Base-by-base conservation (phyloP, 1,140 invertebrate species). In the Apocrypta bakeri region DNA sequence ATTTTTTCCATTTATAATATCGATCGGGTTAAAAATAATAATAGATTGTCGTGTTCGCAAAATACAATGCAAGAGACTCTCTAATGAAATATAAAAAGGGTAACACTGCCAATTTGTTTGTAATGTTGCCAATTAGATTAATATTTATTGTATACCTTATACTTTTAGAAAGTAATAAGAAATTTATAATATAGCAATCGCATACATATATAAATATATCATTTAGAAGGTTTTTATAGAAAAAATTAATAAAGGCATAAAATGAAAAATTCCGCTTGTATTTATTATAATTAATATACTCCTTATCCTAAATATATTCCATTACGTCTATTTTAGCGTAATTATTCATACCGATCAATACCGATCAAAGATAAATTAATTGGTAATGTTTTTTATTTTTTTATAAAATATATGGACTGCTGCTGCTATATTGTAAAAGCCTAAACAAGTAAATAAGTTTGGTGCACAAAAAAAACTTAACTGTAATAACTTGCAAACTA, bases 91-190 rank as follows among this genome's bases (percentile, higher is more conserved):
- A 56, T 72, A 25, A 40, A n/a, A 71, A 63, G 25, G 66, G 81
- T 77, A 72, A 72, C 74, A 82, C 66, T 82, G 81, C 81, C 81
- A 77, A 77, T 82, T 78, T 78, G 9, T 72, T 69, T 61, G 81
- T 72, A 77, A 82, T 77, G 68, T 78, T 82, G 68, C 74, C 68
- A 61, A 82, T 48, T 72, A 69, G 64, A 76, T 77, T 40, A 82
- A 27, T 82, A 77, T 82, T 82, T 82, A 82, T 82, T 82, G 74
- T 82, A 82, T 82, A 76, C 25, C 80, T 77, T 66, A 82, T 63
- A 25, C 24, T 40, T 77, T 82, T 77, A 63, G 48, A 63, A 63
- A 71, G 42, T 77, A 63, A 82, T 78, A 78, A 77, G 42, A 82
- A 77, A 82, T 72, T 61, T 77, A 63, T 71, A 63, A 77, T 69